Percentiles rank a stretch among this genome's conserved stretches.
These are phyloP conservation scores for Crotalus viridis DNA, from an alignment of 2,113 vertebrate species.

Conservation along the genomic window DNA sequence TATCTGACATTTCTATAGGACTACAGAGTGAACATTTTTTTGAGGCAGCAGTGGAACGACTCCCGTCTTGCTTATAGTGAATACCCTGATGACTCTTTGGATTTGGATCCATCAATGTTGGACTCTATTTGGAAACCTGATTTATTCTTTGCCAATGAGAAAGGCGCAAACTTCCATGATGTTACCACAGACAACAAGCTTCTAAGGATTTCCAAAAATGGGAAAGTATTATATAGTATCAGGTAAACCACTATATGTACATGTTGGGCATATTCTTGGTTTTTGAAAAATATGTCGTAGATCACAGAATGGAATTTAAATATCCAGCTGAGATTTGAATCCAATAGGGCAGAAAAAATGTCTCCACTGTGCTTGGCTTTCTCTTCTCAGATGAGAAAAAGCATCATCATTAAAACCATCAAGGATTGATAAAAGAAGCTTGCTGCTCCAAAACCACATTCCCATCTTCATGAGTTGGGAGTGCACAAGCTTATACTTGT, in stretches of 20 bases:
- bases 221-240: slow-evolving; percentile 96
- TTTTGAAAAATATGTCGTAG: slow-evolving; percentile 3
- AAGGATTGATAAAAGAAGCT: background rate
- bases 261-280: background rate
- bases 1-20: slow-evolving; percentile 82
- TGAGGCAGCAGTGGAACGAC: slow-evolving; percentile 98
- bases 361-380: background rate
- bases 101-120: slow-evolving; percentile 98
- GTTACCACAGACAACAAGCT: slow-evolving; percentile 98
- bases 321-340: slow-evolving; percentile 34
- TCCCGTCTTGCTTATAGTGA: slow-evolving; percentile 96
- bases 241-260: slow-evolving; percentile 74
- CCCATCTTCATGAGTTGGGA: background rate
- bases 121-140: slow-evolving; percentile 99
- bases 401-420: slow-evolving; percentile 2
- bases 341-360: background rate
- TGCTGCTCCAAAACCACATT: background rate
- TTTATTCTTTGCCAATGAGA: slow-evolving; percentile 99
- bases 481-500: background rate
- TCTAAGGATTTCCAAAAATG: slow-evolving; percentile 95
- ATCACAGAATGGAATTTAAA: slow-evolving; percentile 5
- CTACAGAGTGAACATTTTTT: slow-evolving; percentile 99
- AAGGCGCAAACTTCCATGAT: slow-evolving; percentile 98
- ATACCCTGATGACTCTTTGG: slow-evolving; percentile 95
- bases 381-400: slow-evolving; percentile 7